Evolutionary conservation across 2,888 invertebrate species (phyloP).

Genomic region (Cephus pulcher): DNA sequence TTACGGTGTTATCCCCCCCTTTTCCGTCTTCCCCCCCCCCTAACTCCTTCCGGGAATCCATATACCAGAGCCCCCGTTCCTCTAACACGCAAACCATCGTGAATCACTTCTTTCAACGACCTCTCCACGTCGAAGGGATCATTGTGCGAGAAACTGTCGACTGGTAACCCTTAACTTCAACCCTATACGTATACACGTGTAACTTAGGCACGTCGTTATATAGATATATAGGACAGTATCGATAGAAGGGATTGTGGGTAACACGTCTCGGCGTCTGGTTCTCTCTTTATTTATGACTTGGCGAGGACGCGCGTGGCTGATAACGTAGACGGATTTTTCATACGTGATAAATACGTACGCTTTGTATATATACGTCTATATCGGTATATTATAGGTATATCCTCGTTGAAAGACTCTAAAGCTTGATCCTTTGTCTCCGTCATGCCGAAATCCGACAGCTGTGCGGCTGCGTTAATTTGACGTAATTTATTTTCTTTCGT

Average conservation of each 20-base stretch:
- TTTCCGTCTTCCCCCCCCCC: no score
- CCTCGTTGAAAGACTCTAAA: not conserved
- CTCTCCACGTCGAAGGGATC: not conserved
- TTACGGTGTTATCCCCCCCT: not conserved
- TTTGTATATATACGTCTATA: not conserved
- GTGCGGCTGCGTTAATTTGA: not conserved
- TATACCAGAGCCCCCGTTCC: not conserved
- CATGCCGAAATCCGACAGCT: not conserved
- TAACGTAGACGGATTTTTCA: not conserved
- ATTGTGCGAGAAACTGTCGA: not conserved
- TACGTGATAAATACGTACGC: not conserved
- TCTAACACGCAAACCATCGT: conserved; percentile 17
- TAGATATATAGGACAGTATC: not conserved
- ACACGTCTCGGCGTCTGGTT: not conserved
- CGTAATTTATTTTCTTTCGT: not conserved
- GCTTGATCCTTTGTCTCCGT: not conserved
- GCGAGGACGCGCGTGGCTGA: not conserved
- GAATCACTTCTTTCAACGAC: conserved; percentile 15
- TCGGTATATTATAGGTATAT: no score
- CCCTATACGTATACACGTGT: no score
- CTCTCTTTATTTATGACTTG: not conserved
- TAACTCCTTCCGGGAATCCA: not conserved
- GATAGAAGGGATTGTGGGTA: not conserved
- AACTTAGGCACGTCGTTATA: not conserved
- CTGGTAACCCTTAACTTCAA: not conserved